Evolutionary conservation across 2,888 invertebrate species (phyloP).

Genomic region (Agriopis marginaria): DNA sequence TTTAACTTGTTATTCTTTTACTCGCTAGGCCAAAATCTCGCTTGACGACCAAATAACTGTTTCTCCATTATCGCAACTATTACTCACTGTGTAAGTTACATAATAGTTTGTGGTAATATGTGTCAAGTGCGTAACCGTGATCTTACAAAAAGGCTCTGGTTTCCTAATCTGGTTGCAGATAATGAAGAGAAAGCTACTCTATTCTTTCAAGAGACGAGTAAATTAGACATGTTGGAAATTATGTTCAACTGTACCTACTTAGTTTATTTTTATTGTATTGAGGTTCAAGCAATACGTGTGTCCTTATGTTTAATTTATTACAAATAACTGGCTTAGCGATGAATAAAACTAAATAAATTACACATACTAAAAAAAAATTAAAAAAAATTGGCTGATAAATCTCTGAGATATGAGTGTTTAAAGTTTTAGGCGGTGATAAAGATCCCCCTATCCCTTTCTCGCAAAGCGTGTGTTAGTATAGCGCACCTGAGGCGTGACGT

Average conservation of each 20-base stretch:
- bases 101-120: conserved; percentile 28
- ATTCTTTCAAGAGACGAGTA: conserved; percentile 11
- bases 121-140: conserved; percentile 35
- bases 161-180: conserved; percentile 23
- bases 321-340: no score
- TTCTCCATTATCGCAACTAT: conserved; percentile 1
- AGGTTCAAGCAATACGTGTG: no score
- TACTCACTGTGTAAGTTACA: conserved; percentile 19
- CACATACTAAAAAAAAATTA: no score
- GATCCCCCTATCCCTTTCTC: no score
- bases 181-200: conserved; percentile 28
- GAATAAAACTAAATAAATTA: no score
- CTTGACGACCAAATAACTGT: conserved; percentile 12
- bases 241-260: neutral
- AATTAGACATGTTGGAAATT: neutral
- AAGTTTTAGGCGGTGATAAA: no score
- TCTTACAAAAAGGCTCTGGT: conserved; percentile 27
- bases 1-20: neutral
- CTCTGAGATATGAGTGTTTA: no score
- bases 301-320: no score
- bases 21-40: neutral
- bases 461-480: no score
- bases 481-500: no score
- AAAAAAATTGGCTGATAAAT: no score
- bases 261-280: no score